Conservation (phyloP, 2,797 vertebrate species). For the Manis javanica region DNA sequence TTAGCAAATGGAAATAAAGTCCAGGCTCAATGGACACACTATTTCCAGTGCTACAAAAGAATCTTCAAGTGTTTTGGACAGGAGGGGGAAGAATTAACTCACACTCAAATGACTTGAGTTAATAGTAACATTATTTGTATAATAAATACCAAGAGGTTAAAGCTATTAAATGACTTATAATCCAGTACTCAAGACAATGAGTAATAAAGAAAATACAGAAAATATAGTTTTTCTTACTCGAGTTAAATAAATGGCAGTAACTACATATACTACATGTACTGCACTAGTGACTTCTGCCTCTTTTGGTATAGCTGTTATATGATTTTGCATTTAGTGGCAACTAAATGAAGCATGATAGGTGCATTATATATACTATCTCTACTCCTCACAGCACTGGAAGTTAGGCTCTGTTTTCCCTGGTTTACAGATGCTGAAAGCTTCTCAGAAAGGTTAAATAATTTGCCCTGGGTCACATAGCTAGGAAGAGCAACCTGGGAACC, state of each 20-base stretch:
- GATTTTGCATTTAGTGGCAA: neutral
- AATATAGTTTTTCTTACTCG: neutral
- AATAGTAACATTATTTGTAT: constrained; percentile 7
- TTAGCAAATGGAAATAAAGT: constrained; percentile 28
- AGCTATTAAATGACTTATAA: neutral
- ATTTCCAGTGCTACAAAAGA: neutral
- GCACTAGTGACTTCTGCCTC: neutral
- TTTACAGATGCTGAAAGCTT: neutral
- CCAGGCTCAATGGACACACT: neutral
- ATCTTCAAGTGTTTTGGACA: neutral
- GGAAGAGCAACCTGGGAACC: neutral
- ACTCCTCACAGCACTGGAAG: neutral
- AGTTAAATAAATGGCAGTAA: neutral
- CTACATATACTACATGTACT: neutral
- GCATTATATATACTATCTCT: neutral
- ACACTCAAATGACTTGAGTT: neutral
- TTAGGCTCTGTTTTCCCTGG: neutral
- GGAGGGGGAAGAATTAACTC: neutral
- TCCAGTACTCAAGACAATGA: neutral
- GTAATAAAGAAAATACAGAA: constrained; percentile 1
- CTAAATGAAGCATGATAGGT: neutral
- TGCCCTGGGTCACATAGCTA: neutral
- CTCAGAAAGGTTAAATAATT: neutral
- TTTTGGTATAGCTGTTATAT: neutral
- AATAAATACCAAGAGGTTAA: constrained; percentile 16